These are phyloP conservation scores for Phortica variegata DNA, from an alignment of 1,140 invertebrate genomes.

Conservation along the genomic window DNA sequence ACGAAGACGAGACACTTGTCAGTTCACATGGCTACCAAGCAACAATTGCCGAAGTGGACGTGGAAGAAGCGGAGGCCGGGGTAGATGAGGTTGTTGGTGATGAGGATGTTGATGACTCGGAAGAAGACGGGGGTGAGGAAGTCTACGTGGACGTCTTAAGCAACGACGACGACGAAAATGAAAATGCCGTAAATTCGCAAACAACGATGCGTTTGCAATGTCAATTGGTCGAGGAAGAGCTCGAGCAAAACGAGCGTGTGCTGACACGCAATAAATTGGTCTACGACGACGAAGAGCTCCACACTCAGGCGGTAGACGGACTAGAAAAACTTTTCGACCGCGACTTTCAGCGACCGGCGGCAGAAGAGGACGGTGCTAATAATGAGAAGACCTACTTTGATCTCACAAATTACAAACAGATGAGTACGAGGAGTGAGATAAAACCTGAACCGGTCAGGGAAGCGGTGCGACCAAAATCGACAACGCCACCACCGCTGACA, in stretches of 20 bases:
- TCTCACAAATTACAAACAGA: conserved; percentile 3
- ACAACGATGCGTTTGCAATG: conserved; percentile 17
- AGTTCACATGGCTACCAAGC: conserved; percentile 52
- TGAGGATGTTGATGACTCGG: background rate
- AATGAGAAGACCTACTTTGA: conserved; percentile 9
- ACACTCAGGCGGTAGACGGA: conserved; percentile 47
- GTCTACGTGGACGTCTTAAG: conserved; percentile 38
- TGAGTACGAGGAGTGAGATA: conserved; percentile 40
- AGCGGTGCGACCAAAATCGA: conserved; percentile 31
- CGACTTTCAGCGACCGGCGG: conserved; percentile 23
- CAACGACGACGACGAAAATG: conserved; percentile 30
- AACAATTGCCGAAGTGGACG: conserved; percentile 8
- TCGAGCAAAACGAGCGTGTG: conserved; percentile 12
- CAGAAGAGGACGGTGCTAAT: background rate
- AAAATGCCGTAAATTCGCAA: conserved; percentile 4
- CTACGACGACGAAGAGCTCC: conserved; percentile 50
- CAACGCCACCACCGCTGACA: conserved; percentile 51
- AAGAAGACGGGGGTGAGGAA: conserved; percentile 19
- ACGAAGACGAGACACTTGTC: conserved; percentile 55
- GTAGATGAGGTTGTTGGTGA: background rate
- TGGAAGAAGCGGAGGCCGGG: conserved; percentile 19
- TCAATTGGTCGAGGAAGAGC: conserved; percentile 15
- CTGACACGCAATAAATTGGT: conserved; percentile 43
- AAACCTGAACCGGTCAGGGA: conserved; percentile 60
- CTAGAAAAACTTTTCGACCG: conserved; percentile 47